phyloP scores from a whole-genome alignment of 1,140 invertebrate genomes.

The Coenobita brevimanus region DNA sequence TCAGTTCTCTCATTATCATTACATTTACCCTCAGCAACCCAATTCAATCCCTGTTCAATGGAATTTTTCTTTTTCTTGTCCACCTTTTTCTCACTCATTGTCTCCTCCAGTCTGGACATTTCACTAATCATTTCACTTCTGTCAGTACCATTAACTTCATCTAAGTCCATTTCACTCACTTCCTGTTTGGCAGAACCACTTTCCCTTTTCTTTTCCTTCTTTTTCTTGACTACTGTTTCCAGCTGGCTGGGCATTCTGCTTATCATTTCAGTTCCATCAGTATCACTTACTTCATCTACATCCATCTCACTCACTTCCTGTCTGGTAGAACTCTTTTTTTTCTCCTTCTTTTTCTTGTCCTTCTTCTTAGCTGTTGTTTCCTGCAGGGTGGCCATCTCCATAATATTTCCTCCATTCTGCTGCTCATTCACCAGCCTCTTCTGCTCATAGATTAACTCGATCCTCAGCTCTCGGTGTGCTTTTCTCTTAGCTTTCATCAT shows the following conservation, averaged over 20 bases:
- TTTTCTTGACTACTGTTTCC: background rate
- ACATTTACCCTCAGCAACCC: background rate
- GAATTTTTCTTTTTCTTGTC: background rate
- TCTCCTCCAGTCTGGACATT: background rate
- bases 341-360: background rate
- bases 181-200: background rate
- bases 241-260: background rate
- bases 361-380: no score
- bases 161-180: background rate
- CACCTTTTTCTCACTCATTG: background rate
- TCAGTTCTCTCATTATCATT: background rate
- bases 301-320: background rate
- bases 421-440: constrained; percentile 19
- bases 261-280: no score
- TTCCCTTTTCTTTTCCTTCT: background rate
- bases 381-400: background rate
- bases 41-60: background rate
- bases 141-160: background rate
- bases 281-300: background rate
- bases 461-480: constrained; percentile 30
- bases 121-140: background rate
- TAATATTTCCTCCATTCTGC: background rate
- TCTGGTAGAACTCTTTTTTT: background rate
- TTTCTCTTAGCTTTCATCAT: constrained; percentile 58
- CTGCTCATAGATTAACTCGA: constrained; percentile 45